Base-by-base conservation (phyloP, 2,888 invertebrate genomes). In the Omphaloscelis lunosa region DNA sequence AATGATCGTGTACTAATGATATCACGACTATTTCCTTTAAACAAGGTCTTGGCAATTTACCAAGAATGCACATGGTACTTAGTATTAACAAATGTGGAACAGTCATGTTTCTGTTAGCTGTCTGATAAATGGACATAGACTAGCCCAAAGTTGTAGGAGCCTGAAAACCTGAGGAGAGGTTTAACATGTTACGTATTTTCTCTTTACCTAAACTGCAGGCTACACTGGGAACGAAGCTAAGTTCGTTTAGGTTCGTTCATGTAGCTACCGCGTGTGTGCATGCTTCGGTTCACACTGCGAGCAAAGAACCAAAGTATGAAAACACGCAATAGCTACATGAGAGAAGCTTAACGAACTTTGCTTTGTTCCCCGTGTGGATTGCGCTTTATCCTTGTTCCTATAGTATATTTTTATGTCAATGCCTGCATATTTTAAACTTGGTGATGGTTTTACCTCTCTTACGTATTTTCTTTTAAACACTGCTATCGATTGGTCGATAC, bases 11-110 rank as follows among this genome's bases (percentile, higher is more conserved):
- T 77, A 68, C 59, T 82, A 82, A 84, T 69, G 58, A 80, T 58
- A 17, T 75, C 82, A 80, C 82, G 85, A 82, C 81, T 72, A 39
- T 75, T 82, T 69, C 76, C 81, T 80, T 29, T 58, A 65, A 75
- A 74, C 82, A 67, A 72, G 51, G 71, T 29, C 23, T 63, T 79
- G 85, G 82, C 48, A 39, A 41, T 69, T 34, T 51, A 76, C 75
- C 85, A 56, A 58, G 39, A 56, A 73, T 73, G 34, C 56, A 61
- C 29, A 27, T 20, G 6, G 27, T 66, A 70, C 34, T 83, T 45
- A 73, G 73, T 66, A 56, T 34, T 79, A n/a, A 39, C n/a, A 67
- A 53, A 62, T 67, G n/a, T 74, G 20, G 51, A 67, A 71, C 51
- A 20, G 20, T 29, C 65, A 29, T 72, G 59, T 39, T 74, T 41